Percentiles rank a stretch among this genome's conserved stretches.
Evolutionary conservation across 92 coral and sea anemone species (phyloP).

Genomic region (Scolanthus callimorphus): DNA sequence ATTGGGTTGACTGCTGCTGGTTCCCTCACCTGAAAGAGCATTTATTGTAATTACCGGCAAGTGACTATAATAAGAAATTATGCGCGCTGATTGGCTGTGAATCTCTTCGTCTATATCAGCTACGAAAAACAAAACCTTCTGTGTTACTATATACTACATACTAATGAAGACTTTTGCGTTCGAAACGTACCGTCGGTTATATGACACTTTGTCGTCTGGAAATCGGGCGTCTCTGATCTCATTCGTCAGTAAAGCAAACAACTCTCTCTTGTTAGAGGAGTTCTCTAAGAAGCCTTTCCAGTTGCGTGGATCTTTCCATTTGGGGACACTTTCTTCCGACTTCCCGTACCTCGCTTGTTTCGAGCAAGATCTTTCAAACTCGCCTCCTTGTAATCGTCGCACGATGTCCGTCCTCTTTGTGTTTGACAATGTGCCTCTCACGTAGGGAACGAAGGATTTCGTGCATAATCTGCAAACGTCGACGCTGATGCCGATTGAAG

Average conservation of each 20-base stretch:
- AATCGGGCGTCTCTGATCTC: not conserved
- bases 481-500: slow-evolving; percentile 7
- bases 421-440: slow-evolving; percentile 4
- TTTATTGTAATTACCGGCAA: no score
- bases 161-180: not conserved
- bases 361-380: slow-evolving; percentile 11
- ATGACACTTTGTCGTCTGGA: slow-evolving; percentile 6
- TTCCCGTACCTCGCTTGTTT: slow-evolving; percentile 6
- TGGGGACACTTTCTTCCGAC: slow-evolving; percentile 15
- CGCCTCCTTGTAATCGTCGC: slow-evolving; percentile 19
- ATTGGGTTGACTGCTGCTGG: not conserved
- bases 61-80: no score
- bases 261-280: slow-evolving; percentile 17
- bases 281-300: slow-evolving; percentile 16
- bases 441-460: slow-evolving; percentile 14
- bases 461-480: slow-evolving; percentile 32
- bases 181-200: no score
- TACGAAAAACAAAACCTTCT: not conserved
- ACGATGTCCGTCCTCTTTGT: slow-evolving; percentile 25
- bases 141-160: not conserved
- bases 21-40: not conserved
- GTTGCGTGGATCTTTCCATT: slow-evolving; percentile 6
- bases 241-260: slow-evolving; percentile 12
- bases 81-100: no score
- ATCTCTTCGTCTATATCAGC: no score